These are phyloP conservation scores for Chalcosyrphus nemorum DNA, from an alignment of 2,888 invertebrate genomes.

Conservation along the genomic window DNA sequence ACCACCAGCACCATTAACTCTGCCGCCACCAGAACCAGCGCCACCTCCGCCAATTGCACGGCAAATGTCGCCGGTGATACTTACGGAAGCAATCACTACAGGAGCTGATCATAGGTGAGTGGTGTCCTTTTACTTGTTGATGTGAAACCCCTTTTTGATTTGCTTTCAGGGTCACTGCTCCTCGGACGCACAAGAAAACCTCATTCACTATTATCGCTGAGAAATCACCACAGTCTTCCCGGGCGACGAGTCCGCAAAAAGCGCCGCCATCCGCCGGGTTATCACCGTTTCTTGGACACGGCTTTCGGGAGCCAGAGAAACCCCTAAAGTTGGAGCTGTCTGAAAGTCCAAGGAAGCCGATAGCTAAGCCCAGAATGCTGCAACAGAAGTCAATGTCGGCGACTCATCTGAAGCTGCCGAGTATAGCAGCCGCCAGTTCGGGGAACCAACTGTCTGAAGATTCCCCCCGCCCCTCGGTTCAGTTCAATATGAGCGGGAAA, in stretches of 20 bases:
- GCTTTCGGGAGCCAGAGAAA: slow-evolving; percentile 80
- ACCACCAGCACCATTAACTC: slow-evolving; percentile 51
- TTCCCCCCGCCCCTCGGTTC: slow-evolving; percentile 80
- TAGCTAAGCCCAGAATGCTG: slow-evolving; percentile 74
- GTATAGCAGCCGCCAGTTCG: slow-evolving; percentile 51
- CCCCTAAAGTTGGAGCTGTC: background rate
- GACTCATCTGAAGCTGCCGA: slow-evolving; percentile 75
- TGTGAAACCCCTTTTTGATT: background rate
- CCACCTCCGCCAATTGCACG: slow-evolving; percentile 73
- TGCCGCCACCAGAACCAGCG: slow-evolving; percentile 75
- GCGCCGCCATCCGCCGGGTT: slow-evolving; percentile 81
- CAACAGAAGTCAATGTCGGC: slow-evolving; percentile 77
- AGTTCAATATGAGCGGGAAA: slow-evolving; percentile 80
- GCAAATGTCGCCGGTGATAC: slow-evolving; percentile 80
- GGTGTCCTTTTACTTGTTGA: background rate
- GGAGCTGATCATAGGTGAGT: slow-evolving; percentile 80
- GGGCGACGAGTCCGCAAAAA: slow-evolving; percentile 81
- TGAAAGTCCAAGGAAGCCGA: slow-evolving; percentile 62
- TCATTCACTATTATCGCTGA: slow-evolving; percentile 88
- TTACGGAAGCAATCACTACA: slow-evolving; percentile 79
- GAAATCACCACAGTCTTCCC: slow-evolving; percentile 83
- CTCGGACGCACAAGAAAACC: slow-evolving; percentile 85
- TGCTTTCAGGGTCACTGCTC: slow-evolving; percentile 78
- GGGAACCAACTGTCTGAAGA: slow-evolving; percentile 75
- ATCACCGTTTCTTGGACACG: slow-evolving; percentile 85